phyloP scores from a whole-genome alignment of 2,888 invertebrate species.

The Trichogramma dendrolimi region DNA sequence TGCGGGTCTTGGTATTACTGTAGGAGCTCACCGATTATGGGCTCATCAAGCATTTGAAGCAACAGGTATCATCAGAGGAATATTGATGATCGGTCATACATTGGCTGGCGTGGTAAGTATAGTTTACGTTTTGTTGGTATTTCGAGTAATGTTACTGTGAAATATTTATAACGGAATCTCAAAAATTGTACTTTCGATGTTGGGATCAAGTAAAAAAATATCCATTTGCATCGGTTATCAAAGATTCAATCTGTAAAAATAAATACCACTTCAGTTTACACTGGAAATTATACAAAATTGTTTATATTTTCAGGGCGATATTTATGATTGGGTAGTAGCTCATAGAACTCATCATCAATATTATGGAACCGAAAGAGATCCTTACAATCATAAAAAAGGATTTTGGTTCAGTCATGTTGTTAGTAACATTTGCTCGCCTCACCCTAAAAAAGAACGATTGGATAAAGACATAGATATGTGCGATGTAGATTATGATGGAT shows the following conservation, averaged over 20 bases:
- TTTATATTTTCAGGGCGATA: conserved; percentile 62
- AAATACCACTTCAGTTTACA: too few species aligned
- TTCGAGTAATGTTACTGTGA: conserved; percentile 1
- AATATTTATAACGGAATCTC: background rate
- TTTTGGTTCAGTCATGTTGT: conserved; percentile 78
- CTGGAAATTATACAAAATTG: background rate
- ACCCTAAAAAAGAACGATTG: conserved; percentile 62
- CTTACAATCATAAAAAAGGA: conserved; percentile 73
- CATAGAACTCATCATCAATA: conserved; percentile 80
- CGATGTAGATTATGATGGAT: conserved; percentile 71
- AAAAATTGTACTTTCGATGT: background rate
- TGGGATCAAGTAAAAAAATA: background rate
- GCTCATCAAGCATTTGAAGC: conserved; percentile 84
- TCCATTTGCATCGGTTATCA: background rate
- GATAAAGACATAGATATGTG: conserved; percentile 70
- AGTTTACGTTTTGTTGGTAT: background rate
- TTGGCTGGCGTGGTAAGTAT: conserved; percentile 75
- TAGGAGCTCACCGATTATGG: conserved; percentile 92
- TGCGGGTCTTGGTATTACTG: conserved; percentile 76
- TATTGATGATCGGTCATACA: conserved; percentile 79
- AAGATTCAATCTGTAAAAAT: background rate
- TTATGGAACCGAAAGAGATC: conserved; percentile 74
- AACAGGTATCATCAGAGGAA: conserved; percentile 63
- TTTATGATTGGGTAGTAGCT: conserved; percentile 78
- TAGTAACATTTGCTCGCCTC: conserved; percentile 65